Percentiles rank a stretch among this genome's conserved stretches.
Evolutionary conservation across 2,888 invertebrate species (phyloP).

Genomic region (Ryuthela nishihirai): DNA sequence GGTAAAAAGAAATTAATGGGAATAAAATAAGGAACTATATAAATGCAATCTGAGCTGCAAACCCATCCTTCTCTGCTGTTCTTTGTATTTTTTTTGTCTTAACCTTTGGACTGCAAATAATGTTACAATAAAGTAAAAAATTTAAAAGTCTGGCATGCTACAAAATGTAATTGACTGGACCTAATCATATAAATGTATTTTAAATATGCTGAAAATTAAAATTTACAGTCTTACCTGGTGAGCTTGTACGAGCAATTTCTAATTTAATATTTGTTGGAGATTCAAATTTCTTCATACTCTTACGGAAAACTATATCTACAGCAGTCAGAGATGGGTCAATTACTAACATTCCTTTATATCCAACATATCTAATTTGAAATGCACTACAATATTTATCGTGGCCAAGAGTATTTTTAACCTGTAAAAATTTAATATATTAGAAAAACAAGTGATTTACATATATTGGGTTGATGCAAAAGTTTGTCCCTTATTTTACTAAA

Average conservation of each 20-base stretch:
- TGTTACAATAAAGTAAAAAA: no score
- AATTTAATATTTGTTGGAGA: constrained; percentile 33
- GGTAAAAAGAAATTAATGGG: no score
- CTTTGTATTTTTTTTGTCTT: no score
- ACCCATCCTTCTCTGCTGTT: no score
- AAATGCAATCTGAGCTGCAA: no score
- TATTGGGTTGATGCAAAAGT: no score
- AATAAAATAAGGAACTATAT: no score
- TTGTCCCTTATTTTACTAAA: no score
- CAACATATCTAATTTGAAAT: constrained; percentile 42
- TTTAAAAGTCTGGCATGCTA: not conserved
- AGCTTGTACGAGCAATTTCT: constrained; percentile 44
- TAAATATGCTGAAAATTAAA: not conserved
- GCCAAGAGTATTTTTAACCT: constrained; percentile 27
- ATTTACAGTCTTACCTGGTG: constrained; percentile 36
- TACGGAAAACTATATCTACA: constrained; percentile 32
- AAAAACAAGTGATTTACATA: no score
- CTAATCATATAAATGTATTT: not conserved
- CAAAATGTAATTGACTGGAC: not conserved
- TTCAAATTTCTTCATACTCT: constrained; percentile 43
- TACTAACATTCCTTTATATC: constrained; percentile 43
- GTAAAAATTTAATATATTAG: no score
- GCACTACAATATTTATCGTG: constrained; percentile 29
- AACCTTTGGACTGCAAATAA: no score
- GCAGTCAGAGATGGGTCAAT: constrained; percentile 31